These are phyloP conservation scores for Lophotriccus pileatus DNA, from an alignment of 2,797 vertebrate species.

Conservation along the genomic window DNA sequence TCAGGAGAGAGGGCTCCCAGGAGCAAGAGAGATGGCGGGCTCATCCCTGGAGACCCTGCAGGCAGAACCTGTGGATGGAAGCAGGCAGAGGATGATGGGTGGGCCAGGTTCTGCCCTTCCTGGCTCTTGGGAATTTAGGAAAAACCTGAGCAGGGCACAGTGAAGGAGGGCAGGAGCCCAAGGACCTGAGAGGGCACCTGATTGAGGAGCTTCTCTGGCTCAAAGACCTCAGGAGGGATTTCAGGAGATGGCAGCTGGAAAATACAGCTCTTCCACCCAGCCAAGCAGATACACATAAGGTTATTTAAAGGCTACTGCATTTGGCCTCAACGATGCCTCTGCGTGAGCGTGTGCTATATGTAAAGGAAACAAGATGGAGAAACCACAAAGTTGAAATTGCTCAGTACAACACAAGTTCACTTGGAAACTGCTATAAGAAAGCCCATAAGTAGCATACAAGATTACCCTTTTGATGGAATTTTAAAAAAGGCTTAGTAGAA, in stretches of 20 bases:
- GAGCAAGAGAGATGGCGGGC: neutral
- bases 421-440: neutral
- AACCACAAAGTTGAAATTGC: neutral
- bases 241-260: conserved; percentile 7
- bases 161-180: neutral
- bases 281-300: neutral
- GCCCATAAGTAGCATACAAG: neutral
- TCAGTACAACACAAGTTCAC: neutral
- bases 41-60: neutral
- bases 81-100: neutral
- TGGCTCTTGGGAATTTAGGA: neutral
- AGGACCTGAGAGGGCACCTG: neutral
- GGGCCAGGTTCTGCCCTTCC: neutral
- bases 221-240: neutral
- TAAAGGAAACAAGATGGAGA: neutral
- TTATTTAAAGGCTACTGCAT: neutral
- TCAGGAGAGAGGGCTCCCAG: neutral
- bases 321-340: neutral
- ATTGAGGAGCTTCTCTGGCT: neutral
- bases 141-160: neutral
- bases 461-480: neutral
- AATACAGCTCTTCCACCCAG: neutral
- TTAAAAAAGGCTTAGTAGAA: neutral
- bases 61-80: neutral
- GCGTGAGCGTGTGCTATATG: neutral